Base-by-base conservation (phyloP, 2,888 invertebrate genomes). In the Odontocerum albicorne region DNA sequence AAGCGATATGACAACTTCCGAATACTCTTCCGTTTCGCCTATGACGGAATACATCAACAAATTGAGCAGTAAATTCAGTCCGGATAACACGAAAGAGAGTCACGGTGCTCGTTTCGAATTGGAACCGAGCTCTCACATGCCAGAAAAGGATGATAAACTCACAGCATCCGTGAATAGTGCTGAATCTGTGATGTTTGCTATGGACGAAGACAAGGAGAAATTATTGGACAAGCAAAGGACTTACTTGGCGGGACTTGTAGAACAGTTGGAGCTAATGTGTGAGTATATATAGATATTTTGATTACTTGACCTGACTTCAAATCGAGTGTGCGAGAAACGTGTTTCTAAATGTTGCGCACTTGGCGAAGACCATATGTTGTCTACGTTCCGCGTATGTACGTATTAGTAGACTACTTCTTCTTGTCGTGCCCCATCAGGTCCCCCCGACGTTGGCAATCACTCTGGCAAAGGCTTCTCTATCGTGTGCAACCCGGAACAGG, bases 241-340 rank as follows among this genome's bases (percentile, higher is more conserved):
- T 1, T 77, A 76, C 49, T 72, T 77, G 73, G 73, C 71, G 36
- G 75, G 76, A 1, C 59, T 77, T 3, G 65, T 77, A 8, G 75
- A 76, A 55, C 76, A 77, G 42, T 74, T 78, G 74, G 74, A 74
- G 55, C 50, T 73, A 6, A 72, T 75, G 67, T 68, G 77, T 78
- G 56, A 71, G 77, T 42, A 21, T 21, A 42, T 31, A 2, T 2
- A 1, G n/a, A n/a, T n/a, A n/a, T 35, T 4, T 35, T 35, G 8
- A 3, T 12, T 15, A 12, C 16, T n/a, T 3, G n/a, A 12, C n/a
- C 6, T 3, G 6, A 12, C 3, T 32, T 12, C 13, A 32, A n/a
- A 32, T 32, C n/a, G n/a, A n/a, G n/a, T n/a, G n/a, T n/a, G n/a
- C n/a, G n/a, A n/a, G n/a, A n/a, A n/a, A n/a, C n/a, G n/a, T n/a